Evolutionary conservation across 2,113 vertebrate genomes (phyloP).

Genomic region (Chaetops frenatus): DNA sequence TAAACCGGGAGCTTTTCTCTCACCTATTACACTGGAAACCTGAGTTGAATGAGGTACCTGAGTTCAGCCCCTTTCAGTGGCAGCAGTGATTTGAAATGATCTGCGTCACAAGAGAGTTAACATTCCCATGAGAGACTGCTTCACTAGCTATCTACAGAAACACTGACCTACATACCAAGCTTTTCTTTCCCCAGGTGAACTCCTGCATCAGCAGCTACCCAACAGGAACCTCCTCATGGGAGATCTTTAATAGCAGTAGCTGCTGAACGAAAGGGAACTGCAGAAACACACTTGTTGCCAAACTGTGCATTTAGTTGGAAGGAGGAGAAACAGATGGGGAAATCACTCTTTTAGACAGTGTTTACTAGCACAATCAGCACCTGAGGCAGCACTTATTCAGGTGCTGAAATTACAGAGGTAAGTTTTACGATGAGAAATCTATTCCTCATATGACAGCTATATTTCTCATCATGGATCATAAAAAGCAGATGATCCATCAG

Average conservation of each 20-base stretch:
- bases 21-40: not conserved
- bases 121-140: not conserved
- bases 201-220: not conserved
- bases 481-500: constrained; percentile 66
- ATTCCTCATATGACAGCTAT: constrained; percentile 50
- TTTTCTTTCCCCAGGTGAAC: constrained; percentile 6
- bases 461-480: constrained; percentile 63
- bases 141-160: not conserved
- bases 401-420: constrained; percentile 63
- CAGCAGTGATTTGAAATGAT: not conserved
- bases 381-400: constrained; percentile 43
- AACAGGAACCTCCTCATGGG: not conserved
- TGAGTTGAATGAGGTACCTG: not conserved
- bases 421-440: constrained; percentile 41
- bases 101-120: not conserved
- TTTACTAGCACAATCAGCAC: constrained; percentile 38
- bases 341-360: not conserved
- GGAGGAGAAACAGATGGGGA: constrained; percentile 35
- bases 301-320: not conserved
- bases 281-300: constrained; percentile 15
- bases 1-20: not conserved
- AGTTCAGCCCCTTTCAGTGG: not conserved
- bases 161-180: not conserved
- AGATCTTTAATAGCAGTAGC: constrained; percentile 15
- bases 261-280: not conserved